These are phyloP conservation scores for Anabas testudineus DNA, from an alignment of 2,797 vertebrate genomes.

Conservation along the genomic window DNA sequence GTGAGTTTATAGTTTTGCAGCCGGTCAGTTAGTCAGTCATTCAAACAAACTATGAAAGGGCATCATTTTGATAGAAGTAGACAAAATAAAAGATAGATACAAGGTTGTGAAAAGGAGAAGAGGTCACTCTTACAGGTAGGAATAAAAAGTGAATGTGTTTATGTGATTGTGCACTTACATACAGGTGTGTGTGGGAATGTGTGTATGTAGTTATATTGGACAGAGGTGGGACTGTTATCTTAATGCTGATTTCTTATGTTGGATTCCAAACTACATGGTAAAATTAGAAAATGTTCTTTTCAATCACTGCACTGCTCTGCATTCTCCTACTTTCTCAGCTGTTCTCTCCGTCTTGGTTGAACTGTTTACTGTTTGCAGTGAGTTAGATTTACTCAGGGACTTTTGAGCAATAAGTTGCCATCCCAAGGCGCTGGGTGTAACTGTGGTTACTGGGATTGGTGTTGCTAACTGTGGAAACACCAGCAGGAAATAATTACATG, in stretches of 20 bases:
- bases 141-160: neutral
- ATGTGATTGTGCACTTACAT: neutral
- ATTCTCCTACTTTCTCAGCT: neutral
- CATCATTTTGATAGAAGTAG: neutral
- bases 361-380: constrained; percentile 50
- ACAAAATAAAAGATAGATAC: neutral
- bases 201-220: constrained; percentile 3
- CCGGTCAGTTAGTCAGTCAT: constrained; percentile 41
- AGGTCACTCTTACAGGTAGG: constrained; percentile 60
- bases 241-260: neutral
- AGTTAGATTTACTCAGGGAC: constrained; percentile 41
- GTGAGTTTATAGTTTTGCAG: constrained; percentile 47
- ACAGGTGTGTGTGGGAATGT: constrained; percentile 30
- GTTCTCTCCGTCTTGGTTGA: constrained; percentile 17
- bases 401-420: constrained; percentile 57
- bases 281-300: neutral
- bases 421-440: constrained; percentile 76
- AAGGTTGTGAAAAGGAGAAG: constrained; percentile 18
- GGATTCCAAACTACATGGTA: no score
- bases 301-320: neutral
- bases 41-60: constrained; percentile 46
- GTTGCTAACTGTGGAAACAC: constrained; percentile 49
- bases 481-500: constrained; percentile 69
- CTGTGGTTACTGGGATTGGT: constrained; percentile 57
- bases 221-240: constrained; percentile 6